Base-by-base conservation (phyloP, 2,888 invertebrate species). In the Biston betularia region DNA sequence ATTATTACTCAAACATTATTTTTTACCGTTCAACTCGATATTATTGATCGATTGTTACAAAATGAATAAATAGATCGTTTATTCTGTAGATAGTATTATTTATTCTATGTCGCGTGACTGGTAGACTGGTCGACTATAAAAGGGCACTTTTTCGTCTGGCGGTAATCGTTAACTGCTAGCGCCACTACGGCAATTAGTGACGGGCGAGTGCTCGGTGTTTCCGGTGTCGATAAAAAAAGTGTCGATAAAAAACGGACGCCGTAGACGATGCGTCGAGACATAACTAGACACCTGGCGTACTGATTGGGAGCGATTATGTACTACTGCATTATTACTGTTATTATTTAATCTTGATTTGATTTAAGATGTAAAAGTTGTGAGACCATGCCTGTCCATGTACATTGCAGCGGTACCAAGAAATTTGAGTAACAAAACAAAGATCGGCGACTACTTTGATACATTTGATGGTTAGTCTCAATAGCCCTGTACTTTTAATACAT, bases 151-250 rank as follows among this genome's bases (percentile, higher is more conserved):
- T 66, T 66, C 53, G 57, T 63, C 62, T 57, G 24, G 15, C 38
- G 46, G 58, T 65, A 62, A 69, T 70, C 60, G 61, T 63, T 63
- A 62, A 68, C 64, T 69, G 69, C 70, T 69, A 74, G 72, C 72
- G 74, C 74, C 74, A 72, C 65, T 65, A 59, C 69, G 68, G 75
- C 73, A 79, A 84, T 86, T 84, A 84, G 85, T 79, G 80, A 73
- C 79, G 79, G 71, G 62, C 76, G 74, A 77, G 71, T 73, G 75
- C 76, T 73, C 50, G 57, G 46, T 72, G 76, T 75, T 82, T 84
- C 85, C 83, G 81, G 73, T 58, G 58, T 54, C 54, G 54, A 54
- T 54, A 54, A 42, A 54, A 48, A 54, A 54, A 54, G 57, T 24
- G 15, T 77, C 80, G 79, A 82, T 79, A 82, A 85, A 71, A 69